phyloP scores from a whole-genome alignment of 2,888 invertebrate genomes.

The Sminthurinus aureus region DNA sequence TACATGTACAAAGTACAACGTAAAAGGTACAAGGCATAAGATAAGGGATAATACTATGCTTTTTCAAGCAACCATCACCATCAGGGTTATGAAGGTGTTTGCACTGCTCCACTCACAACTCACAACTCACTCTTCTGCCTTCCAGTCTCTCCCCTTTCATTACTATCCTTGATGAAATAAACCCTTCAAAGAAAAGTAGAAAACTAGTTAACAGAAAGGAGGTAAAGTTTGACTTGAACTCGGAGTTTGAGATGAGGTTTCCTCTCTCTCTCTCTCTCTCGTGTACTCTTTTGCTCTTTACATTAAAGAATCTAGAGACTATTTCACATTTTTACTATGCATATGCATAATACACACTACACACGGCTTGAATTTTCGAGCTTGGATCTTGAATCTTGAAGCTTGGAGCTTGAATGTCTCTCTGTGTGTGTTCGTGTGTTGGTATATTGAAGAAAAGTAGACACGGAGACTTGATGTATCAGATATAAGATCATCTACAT shows the following conservation, averaged over 20 bases:
- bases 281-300: background rate
- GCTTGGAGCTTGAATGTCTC: no score
- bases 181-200: constrained; percentile 25
- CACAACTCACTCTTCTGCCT: constrained; percentile 5
- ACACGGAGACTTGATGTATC: background rate
- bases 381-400: background rate
- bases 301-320: background rate
- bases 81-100: constrained; percentile 10
- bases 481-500: background rate
- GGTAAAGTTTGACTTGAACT: constrained; percentile 17
- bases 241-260: constrained; percentile 2
- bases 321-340: background rate
- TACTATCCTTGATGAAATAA: constrained; percentile 19
- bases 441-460: background rate
- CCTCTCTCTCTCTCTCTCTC: background rate
- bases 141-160: constrained; percentile 15
- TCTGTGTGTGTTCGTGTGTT: background rate
- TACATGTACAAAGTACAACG: background rate
- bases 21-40: no score
- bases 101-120: background rate
- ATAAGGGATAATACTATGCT: background rate
- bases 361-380: background rate
- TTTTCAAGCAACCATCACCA: background rate
- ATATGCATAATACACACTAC: background rate
- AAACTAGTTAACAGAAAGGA: constrained; percentile 27